These are phyloP conservation scores for Characodon lateralis DNA, from an alignment of 2,797 vertebrate genomes.

Conservation along the genomic window DNA sequence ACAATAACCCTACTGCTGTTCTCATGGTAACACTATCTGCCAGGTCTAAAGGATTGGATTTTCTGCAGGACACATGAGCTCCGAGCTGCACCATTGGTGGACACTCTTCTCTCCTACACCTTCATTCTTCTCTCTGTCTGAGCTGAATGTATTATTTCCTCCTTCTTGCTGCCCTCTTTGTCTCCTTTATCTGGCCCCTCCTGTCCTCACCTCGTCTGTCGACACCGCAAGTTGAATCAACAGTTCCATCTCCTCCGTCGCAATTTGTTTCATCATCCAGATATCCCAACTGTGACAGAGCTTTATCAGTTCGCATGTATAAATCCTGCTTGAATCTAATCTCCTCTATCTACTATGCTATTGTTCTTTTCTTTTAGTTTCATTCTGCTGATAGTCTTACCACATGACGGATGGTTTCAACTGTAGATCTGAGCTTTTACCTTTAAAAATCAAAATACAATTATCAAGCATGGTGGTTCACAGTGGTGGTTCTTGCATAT, in stretches of 20 bases:
- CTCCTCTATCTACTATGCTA: slow-evolving; percentile 54
- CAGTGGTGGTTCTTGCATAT: not conserved
- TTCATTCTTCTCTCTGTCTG: slow-evolving; percentile 70
- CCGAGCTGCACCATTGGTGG: slow-evolving; percentile 80
- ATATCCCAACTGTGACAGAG: slow-evolving; percentile 60
- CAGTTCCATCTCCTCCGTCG: slow-evolving; percentile 44
- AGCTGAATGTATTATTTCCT: slow-evolving; percentile 50
- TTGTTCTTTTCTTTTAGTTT: slow-evolving; percentile 57
- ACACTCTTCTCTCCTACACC: slow-evolving; percentile 62
- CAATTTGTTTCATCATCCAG: slow-evolving; percentile 62
- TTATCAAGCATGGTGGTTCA: not conserved
- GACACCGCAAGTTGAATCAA: slow-evolving; percentile 56
- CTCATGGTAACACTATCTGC: slow-evolving; percentile 99
- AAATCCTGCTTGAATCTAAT: slow-evolving; percentile 67
- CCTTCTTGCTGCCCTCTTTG: slow-evolving; percentile 51
- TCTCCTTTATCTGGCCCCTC: slow-evolving; percentile 63
- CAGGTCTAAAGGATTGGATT: slow-evolving; percentile 96
- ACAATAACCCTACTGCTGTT: slow-evolving; percentile 95
- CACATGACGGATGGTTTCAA: slow-evolving; percentile 41
- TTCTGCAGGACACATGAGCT: slow-evolving; percentile 91
- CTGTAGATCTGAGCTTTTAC: slow-evolving; percentile 33
- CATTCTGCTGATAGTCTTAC: slow-evolving; percentile 50
- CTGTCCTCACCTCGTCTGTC: slow-evolving; percentile 63
- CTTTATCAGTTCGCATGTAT: slow-evolving; percentile 46
- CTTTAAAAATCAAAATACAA: slow-evolving; percentile 16